Base-by-base conservation (phyloP, 1,140 invertebrate species). In the Diachasmimorpha longicaudata region DNA sequence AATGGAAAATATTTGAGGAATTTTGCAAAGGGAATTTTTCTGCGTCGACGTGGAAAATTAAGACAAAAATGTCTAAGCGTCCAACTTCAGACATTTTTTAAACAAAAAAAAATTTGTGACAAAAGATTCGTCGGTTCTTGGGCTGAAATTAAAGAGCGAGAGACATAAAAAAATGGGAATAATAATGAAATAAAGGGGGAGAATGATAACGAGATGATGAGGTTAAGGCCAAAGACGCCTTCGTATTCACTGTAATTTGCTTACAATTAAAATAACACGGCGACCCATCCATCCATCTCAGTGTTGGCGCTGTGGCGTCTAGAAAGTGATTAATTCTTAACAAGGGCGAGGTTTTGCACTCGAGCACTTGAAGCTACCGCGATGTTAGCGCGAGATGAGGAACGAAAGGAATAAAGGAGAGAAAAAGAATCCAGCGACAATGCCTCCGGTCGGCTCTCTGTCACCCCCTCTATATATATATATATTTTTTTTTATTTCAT, bases 311-410 rank as follows among this genome's bases (percentile, higher is more conserved):
- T 37, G 13, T 58, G 37, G 71, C 52, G 71, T 46, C 72, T 81
- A 79, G 83, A 84, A 82, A 83, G 81, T 85, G 84, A 87, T 87
- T 86, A 86, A 87, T 84, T 85, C 82, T 81, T 85, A 87, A 87
- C 84, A 84, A 87, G 83, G 31, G 77, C 76, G 76, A 82, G 78
- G 70, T 68, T 79, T 85, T 82, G 79, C 80, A 77, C 76, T 68
- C 36, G 11, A 77, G 77, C 75, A 82, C 84, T 83, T 76, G 81
- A 85, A 79, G 0, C 78, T 78, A 80, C 80, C 82, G 79, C 79
- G 66, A 78, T 66, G 48, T 68, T 79, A 74, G 73, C 75, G 58
- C 72, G 44, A 63, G 52, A 72, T 58, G 23, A 72, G 69, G 46
- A 81, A 48, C 79, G 79, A 79, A 74, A 78, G 63, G 73, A 72